Evolutionary conservation across 2,113 vertebrate genomes (phyloP), one percentile per base, ranked within the genome.

Genomic region (Potamarius usumacintae): DNA sequence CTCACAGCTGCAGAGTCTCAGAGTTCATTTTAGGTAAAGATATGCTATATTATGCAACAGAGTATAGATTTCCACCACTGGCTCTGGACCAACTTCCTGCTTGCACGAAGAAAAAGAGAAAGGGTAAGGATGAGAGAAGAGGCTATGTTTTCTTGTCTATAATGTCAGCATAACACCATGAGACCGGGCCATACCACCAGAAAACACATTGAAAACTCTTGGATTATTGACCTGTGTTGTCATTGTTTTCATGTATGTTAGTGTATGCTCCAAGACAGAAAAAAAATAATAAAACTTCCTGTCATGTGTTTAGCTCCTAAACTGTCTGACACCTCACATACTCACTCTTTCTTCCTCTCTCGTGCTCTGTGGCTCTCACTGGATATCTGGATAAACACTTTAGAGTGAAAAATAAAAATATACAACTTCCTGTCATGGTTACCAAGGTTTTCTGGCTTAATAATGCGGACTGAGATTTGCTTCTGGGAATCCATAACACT

Each of bases 21-120:
- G 93, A 30, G 95, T 96, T 96, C 95, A 95, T 83, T 86, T 80
- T 93, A 95, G 95, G 95, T 95, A 95, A 96, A 95, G 95, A 96
- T 95, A 95, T 94, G 93, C 92, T 93, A 94, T 94, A 94, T 96
- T 95, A 96, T 94, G 95, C 94, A 96, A 95, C 94, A 87, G 87
- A 86, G 92, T 95, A 95, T 95, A 95, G 94, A 94, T 95, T 95
- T 96, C 94, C 95, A 95, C 90, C 88, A 65, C 88, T 95, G 95
- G 95, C 93, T 30, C 8, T 0, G 50, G 15, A 94, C 94, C 95
- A 96, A 89, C 94, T 94, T 95, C 95, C 95, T 95, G 94, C 94
- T 94, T 92, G 72, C 86, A 91, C 90, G 92, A 71, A 89, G 72
- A 84, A 57, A 58, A 72, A 71, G 27, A 53, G 63, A 48, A 86